phyloP scores from a whole-genome alignment of 2,113 vertebrate species.

The Acrocephalus kingi region DNA sequence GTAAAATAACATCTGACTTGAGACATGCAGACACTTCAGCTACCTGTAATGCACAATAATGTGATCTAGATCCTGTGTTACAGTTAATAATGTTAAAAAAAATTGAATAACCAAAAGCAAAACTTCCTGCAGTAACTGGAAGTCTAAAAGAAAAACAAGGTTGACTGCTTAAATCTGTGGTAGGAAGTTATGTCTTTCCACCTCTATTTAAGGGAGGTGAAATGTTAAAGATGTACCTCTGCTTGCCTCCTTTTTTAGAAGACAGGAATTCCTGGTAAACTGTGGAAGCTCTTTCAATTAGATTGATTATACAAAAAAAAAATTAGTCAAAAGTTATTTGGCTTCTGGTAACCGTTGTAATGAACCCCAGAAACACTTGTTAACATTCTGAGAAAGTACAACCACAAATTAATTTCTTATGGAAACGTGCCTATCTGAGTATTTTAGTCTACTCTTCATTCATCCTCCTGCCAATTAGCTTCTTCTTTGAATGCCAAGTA shows the following conservation, averaged over 20 bases:
- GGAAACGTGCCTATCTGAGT: not conserved
- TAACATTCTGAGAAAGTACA: not conserved
- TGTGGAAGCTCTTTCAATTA: not conserved
- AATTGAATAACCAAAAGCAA: not conserved
- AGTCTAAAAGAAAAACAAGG: not conserved
- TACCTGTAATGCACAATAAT: not conserved
- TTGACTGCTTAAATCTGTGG: not conserved
- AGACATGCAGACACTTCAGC: not conserved
- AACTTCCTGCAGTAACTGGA: not conserved
- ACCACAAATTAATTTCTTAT: not conserved
- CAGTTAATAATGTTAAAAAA: not conserved
- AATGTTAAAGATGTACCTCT: not conserved
- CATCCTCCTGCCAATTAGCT: not conserved
- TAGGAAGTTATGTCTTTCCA: not conserved
- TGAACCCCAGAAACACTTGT: not conserved
- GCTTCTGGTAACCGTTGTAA: not conserved
- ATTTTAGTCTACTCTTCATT: not conserved
- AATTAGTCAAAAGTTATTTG: not conserved
- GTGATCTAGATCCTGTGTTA: not conserved
- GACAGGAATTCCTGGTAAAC: not conserved
- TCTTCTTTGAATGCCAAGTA: not conserved
- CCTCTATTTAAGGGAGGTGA: not conserved
- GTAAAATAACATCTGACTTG: not conserved
- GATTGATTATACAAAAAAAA: not conserved
- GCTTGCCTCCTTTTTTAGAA: not conserved